Evolutionary conservation across 2,888 invertebrate species (phyloP), one percentile per base, ranked within the genome.

Genomic region (Cephalotes varians): DNA sequence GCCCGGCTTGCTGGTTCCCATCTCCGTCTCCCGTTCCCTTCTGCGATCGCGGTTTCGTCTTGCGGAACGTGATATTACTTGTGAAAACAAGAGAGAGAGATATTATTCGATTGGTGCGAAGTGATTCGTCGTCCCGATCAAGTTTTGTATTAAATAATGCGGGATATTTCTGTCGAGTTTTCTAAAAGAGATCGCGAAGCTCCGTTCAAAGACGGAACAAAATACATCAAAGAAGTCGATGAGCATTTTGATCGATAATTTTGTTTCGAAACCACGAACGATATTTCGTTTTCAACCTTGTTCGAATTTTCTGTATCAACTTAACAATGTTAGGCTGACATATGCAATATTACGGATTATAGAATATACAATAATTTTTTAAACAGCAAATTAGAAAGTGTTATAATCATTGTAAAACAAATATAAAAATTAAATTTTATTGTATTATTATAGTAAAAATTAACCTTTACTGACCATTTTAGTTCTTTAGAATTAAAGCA

Each of bases 31-130:
- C 25, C 37, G 4, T 15, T 15, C n/a, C 40, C 28, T n/a, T 2
- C 3, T 28, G 21, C 37, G 28, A 69, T 76, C 69, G 51, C 49
- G 74, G 74, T 67, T 67, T 51, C 37, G 28, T 25, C 37, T 40
- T 40, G 18, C 10, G 31, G 18, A 54, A 54, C 6, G 54, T 12
- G 12, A 49, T n/a, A 21, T 77, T 77, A 25, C 25, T 77, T 71
- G 40, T 56, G 21, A 71, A 47, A 34, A 40, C 47, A 44, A 31
- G 31, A 18, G 31, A 67, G 6, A 21, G 15, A 15, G 9, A 37
- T 28, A 40, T 28, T n/a, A 31, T 21, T 2, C 21, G 25, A 44
- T 34, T 49, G 21, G 3, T 7, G 18, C 12, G 47, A 31, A 73
- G 18, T 0, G 7, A 71, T 71, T 25, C 21, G n/a, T 34, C n/a